Conservation (phyloP, 2,113 vertebrate species). For the Dendrocopos noguchii region DNA sequence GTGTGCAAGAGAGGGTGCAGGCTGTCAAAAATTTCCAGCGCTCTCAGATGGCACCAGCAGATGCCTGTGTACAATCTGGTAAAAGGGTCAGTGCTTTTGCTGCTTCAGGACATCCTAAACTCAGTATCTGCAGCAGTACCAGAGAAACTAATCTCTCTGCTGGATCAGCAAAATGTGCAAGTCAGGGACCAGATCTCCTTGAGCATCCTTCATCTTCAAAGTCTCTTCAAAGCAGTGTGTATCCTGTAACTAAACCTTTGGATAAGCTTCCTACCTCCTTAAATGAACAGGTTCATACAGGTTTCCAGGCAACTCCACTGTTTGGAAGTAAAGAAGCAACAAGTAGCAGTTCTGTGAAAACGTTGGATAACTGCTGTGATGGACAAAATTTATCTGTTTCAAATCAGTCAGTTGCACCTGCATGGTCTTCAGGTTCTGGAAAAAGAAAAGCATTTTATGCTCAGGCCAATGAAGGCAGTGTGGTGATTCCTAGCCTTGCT, state of each 20-base stretch:
- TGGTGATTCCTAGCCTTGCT: neutral
- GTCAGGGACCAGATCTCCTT: neutral
- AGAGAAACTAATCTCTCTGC: neutral
- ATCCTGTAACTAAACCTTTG: neutral
- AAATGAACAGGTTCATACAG: neutral
- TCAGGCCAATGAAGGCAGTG: constrained; percentile 37
- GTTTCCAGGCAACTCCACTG: constrained; percentile 26
- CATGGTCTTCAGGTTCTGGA: neutral
- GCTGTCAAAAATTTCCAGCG: constrained; percentile 51
- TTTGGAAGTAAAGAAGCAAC: constrained; percentile 54
- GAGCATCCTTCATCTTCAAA: neutral
- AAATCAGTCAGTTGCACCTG: neutral
- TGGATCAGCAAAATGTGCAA: constrained; percentile 23
- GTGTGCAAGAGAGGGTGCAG: constrained; percentile 82
- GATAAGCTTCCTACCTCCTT: neutral
- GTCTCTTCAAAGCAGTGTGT: neutral
- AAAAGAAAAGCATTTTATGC: constrained; percentile 67
- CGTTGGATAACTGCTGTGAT: neutral
- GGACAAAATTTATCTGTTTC: constrained; percentile 17
- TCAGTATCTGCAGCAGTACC: neutral
- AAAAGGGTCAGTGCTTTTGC: constrained; percentile 54
- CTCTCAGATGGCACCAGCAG: constrained; percentile 70
- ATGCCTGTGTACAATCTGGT: constrained; percentile 68
- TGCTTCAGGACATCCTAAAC: constrained; percentile 49
- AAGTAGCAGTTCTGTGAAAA: neutral